A percentile compares a stretch with the other conserved stretches of the same genome.
phyloP scores from a whole-genome alignment of 2,113 vertebrate species.

The Calidris pugnax region DNA sequence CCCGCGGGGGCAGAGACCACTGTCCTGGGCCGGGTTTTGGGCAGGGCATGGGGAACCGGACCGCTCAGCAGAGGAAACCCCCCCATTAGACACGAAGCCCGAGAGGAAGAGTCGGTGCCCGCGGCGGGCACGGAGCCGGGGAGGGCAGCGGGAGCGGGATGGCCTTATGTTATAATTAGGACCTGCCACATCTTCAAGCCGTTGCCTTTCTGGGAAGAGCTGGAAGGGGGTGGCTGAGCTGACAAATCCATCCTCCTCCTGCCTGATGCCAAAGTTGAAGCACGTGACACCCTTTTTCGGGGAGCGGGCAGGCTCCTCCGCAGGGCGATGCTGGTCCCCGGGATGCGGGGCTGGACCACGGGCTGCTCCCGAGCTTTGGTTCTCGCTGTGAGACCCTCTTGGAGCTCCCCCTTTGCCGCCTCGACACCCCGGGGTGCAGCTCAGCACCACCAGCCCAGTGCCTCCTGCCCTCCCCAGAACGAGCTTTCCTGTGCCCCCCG shows the following conservation, averaged over 20 bases:
- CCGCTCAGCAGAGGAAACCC: not conserved
- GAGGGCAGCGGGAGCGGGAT: not conserved
- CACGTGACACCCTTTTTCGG: constrained; percentile 28
- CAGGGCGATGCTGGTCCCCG: not conserved
- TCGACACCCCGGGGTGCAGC: accelerated
- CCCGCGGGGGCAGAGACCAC: not conserved
- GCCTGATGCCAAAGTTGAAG: constrained; percentile 57
- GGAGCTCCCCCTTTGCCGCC: not conserved
- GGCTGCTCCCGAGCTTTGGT: accelerated
- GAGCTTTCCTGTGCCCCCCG: not conserved
- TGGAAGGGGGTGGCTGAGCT: constrained; percentile 66
- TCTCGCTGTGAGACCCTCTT: not conserved
- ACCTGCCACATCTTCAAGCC: constrained; percentile 48
- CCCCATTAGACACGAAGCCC: not conserved
- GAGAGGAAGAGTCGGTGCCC: not conserved
- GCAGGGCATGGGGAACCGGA: not conserved
- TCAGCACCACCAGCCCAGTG: not conserved
- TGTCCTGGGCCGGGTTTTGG: not conserved
- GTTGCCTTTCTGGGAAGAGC: constrained; percentile 57
- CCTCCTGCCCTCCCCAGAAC: not conserved
- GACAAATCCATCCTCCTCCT: constrained; percentile 62
- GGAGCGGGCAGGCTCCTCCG: not conserved
- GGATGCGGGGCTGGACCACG: accelerated
- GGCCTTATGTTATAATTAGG: constrained; percentile 18
- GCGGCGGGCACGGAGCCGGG: not conserved